Conservation (phyloP, 2,113 vertebrate genomes). For the Xerus inauris region DNA sequence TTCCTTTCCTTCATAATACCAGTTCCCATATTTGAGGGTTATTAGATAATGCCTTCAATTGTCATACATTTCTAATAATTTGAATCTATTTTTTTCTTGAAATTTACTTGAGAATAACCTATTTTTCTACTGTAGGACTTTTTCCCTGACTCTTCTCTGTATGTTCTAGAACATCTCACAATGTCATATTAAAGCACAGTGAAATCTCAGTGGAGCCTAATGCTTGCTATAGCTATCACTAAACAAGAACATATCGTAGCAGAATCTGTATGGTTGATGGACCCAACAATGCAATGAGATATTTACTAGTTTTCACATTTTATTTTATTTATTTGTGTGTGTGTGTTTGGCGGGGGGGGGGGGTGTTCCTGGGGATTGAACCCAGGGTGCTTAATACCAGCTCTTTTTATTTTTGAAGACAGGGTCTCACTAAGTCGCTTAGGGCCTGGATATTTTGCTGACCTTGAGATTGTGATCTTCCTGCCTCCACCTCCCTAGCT, state of each 20-base stretch:
- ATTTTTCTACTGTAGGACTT: background rate
- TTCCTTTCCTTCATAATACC: background rate
- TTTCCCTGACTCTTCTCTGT: background rate
- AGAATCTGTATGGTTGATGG: background rate
- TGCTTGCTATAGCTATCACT: background rate
- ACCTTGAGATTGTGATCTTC: background rate
- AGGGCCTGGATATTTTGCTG: background rate
- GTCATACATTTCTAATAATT: background rate
- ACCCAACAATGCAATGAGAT: background rate
- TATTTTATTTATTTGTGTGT: background rate
- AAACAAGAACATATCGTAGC: background rate
- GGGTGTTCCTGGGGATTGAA: background rate
- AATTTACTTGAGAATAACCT: background rate
- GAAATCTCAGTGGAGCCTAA: background rate
- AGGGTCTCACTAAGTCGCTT: background rate
- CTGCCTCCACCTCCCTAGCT: background rate
- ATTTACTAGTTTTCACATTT: background rate
- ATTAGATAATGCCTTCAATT: background rate
- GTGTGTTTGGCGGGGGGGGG: too few relatives aligned
- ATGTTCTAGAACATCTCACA: background rate
- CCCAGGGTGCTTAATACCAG: background rate
- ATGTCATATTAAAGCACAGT: background rate
- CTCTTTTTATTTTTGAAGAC: background rate
- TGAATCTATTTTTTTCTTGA: constrained; percentile 1
- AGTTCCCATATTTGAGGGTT: background rate